These are phyloP conservation scores for Cataglyphis livida DNA, from an alignment of 2,888 invertebrate genomes.

Conservation along the genomic window DNA sequence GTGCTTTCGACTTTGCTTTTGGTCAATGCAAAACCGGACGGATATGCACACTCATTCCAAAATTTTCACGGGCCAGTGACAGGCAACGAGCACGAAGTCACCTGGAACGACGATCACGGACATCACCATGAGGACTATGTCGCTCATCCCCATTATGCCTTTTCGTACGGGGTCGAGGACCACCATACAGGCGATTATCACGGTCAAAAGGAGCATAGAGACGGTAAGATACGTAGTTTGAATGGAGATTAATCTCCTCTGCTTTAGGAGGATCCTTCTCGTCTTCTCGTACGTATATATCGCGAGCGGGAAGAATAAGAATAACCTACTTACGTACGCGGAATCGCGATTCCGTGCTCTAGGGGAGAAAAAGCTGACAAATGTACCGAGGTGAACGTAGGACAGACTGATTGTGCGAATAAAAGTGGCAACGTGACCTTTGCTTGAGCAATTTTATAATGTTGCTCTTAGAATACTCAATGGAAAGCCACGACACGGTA, in stretches of 20 bases:
- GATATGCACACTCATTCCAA: conserved; percentile 83
- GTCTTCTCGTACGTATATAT: conserved; percentile 40
- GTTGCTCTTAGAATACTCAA: conserved; percentile 47
- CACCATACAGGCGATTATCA: conserved; percentile 85
- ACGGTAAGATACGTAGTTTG: conserved; percentile 78
- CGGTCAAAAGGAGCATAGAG: conserved; percentile 85
- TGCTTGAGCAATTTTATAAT: conserved; percentile 31
- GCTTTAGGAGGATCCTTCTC: conserved; percentile 18
- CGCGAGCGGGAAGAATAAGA: conserved; percentile 39
- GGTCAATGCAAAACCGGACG: conserved; percentile 60
- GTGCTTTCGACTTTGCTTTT: conserved; percentile 54
- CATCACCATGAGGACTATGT: conserved; percentile 83
- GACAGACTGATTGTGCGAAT: conserved; percentile 46
- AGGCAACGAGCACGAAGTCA: conserved; percentile 80
- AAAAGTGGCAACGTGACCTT: conserved; percentile 53
- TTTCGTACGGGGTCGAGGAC: conserved; percentile 83
- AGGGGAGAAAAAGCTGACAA: conserved; percentile 49
- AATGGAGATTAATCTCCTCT: conserved; percentile 56
- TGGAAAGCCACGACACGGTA: conserved; percentile 23
- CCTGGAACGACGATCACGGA: conserved; percentile 82
- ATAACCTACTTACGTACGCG: conserved; percentile 55
- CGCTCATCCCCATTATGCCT: conserved; percentile 83
- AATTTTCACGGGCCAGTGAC: conserved; percentile 83
- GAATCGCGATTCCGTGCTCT: conserved; percentile 50
- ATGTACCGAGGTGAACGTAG: conserved; percentile 37